phyloP scores from a whole-genome alignment of 1,140 invertebrate genomes.

The Trinorchestia longiramus region DNA sequence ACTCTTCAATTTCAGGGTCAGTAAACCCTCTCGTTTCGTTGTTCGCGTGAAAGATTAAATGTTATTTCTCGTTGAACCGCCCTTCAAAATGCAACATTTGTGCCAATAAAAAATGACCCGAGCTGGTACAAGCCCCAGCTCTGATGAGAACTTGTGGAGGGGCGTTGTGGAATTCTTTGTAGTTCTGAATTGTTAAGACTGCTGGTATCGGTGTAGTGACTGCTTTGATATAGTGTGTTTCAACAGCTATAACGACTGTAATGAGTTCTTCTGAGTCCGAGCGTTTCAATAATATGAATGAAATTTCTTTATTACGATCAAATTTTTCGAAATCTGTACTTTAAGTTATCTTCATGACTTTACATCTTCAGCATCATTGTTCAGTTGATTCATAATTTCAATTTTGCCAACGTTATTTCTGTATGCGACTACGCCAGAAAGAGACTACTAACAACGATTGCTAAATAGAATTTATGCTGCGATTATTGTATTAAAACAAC shows the following conservation, averaged over 20 bases:
- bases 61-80: not conserved
- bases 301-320: not conserved
- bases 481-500: too few species aligned
- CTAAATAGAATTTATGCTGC: too few species aligned
- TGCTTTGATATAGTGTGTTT: not conserved
- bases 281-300: not conserved
- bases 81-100: not conserved
- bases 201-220: not conserved
- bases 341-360: not conserved
- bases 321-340: not conserved
- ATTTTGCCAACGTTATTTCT: too few species aligned
- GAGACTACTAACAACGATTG: too few species aligned
- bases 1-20: not conserved
- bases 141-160: not conserved
- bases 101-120: not conserved
- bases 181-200: not conserved
- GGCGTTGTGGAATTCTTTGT: not conserved
- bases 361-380: too few species aligned
- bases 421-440: too few species aligned
- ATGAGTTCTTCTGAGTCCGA: not conserved
- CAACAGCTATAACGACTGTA: not conserved
- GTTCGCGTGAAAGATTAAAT: constrained; percentile 1
- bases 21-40: not conserved
- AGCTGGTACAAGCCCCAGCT: not conserved
- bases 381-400: too few species aligned